Conservation (phyloP, 2,888 invertebrate genomes). For the Harpagoxenus sublaevis region DNA sequence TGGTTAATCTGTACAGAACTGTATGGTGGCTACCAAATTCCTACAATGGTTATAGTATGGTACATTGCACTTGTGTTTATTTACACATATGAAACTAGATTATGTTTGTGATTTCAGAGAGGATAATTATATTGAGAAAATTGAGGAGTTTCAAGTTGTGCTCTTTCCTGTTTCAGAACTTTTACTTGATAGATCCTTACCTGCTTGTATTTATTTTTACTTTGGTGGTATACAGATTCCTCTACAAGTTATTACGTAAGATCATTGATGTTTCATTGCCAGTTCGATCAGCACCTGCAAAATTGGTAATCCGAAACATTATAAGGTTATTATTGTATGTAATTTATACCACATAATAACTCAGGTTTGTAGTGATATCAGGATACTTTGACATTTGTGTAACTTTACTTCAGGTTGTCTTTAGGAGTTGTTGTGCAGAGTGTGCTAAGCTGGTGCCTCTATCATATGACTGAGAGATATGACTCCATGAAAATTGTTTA, state of each 20-base stretch:
- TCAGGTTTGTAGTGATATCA: constrained; percentile 75
- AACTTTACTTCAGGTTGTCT: constrained; percentile 88
- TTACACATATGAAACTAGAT: not conserved
- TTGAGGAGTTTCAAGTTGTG: not conserved
- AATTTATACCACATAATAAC: constrained; percentile 13
- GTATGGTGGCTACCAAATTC: constrained; percentile 99
- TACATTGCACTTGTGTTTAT: constrained; percentile 85
- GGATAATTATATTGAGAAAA: not conserved
- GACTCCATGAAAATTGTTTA: constrained; percentile 93
- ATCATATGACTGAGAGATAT: constrained; percentile 91
- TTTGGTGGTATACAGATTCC: constrained; percentile 92
- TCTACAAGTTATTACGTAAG: constrained; percentile 89
- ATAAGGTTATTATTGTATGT: constrained; percentile 83
- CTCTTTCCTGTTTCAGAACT: constrained; percentile 91
- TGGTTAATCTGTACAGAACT: constrained; percentile 97
- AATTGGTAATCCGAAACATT: constrained; percentile 80
- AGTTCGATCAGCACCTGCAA: constrained; percentile 80
- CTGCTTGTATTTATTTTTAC: constrained; percentile 94
- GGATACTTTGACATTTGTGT: constrained; percentile 72
- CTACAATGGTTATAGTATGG: constrained; percentile 95
- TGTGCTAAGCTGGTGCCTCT: constrained; percentile 90
- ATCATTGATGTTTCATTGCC: constrained; percentile 87
- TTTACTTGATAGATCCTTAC: constrained; percentile 96
- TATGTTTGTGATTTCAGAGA: constrained; percentile 23
- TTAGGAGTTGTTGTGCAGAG: constrained; percentile 89